phyloP scores from a whole-genome alignment of 2,797 vertebrate species.

The Microctenopoma lineatum region DNA sequence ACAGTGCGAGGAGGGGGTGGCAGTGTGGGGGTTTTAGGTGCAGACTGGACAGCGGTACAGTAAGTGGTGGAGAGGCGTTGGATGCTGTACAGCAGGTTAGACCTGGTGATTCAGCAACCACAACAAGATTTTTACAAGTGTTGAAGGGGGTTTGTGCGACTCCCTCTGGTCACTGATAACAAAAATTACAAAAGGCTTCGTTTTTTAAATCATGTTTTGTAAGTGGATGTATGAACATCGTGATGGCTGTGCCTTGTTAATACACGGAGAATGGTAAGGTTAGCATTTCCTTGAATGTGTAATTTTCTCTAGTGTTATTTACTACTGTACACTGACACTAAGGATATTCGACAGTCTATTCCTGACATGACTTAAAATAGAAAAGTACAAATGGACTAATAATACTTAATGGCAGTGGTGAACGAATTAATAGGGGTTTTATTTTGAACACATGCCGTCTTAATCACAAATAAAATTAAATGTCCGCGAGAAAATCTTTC shows the following conservation, averaged over 20 bases:
- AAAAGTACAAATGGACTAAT: no score
- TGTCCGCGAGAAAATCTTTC: no score
- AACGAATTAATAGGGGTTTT: no score
- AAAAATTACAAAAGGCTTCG: slow-evolving; percentile 16
- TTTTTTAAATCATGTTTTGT: background rate
- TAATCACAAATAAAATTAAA: no score
- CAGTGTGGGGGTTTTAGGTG: slow-evolving; percentile 60
- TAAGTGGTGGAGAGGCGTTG: slow-evolving; percentile 69
- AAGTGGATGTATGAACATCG: background rate
- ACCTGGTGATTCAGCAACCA: slow-evolving; percentile 61
- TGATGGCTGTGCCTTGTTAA: background rate
- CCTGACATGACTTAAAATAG: background rate
- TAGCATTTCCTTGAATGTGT: no score
- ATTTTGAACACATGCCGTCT: no score
- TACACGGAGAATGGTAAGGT: background rate
- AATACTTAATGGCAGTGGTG: no score
- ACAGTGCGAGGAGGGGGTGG: slow-evolving; percentile 59
- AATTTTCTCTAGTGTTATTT: background rate
- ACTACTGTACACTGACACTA: no score
- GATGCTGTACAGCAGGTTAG: slow-evolving; percentile 53
- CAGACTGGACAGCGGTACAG: slow-evolving; percentile 59
- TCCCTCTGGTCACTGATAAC: slow-evolving; percentile 33
- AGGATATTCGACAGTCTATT: background rate
- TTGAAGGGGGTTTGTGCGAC: slow-evolving; percentile 36
- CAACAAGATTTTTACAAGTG: slow-evolving; percentile 49